phyloP scores from a whole-genome alignment of 2,888 invertebrate species.

The Apamea sordens region DNA sequence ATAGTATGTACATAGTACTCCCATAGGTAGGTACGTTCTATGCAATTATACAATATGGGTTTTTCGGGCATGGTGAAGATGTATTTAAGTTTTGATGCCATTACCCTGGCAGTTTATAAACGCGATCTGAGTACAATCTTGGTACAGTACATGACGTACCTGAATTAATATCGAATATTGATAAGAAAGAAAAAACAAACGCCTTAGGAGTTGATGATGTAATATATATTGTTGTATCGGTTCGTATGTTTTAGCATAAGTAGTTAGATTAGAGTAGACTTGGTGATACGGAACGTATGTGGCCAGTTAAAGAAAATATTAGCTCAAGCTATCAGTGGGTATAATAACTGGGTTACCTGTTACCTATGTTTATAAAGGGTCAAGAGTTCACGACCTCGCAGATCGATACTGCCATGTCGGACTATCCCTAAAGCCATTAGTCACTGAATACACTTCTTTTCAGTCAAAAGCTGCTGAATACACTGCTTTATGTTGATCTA shows the following conservation, averaged over 20 bases:
- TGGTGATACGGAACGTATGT: background rate
- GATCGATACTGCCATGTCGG: conserved; percentile 42
- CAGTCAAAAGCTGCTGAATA: background rate
- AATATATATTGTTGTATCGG: background rate
- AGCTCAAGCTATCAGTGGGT: background rate
- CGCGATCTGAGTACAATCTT: conserved; percentile 4
- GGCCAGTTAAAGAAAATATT: conserved; percentile 4
- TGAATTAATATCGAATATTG: conserved; percentile 13
- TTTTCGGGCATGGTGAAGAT: background rate
- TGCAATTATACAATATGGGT: conserved; percentile 20
- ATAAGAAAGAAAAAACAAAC: conserved; percentile 16
- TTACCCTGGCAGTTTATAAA: background rate
- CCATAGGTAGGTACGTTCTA: background rate
- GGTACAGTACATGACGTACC: background rate
- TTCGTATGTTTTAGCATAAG: background rate
- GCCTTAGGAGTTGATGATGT: background rate
- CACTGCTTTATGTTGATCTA: background rate
- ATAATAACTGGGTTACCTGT: conserved; percentile 18
- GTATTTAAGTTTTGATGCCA: background rate
- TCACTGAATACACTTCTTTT: conserved; percentile 16
- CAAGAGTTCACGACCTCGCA: conserved; percentile 42
- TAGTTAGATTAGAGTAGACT: background rate
- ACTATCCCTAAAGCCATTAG: conserved; percentile 27
- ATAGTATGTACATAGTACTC: no score
- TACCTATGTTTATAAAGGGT: conserved; percentile 26